Evolutionary conservation across 2,113 vertebrate species (phyloP), one percentile per base, ranked within the genome.

Genomic region (Seriola aureovittata): DNA sequence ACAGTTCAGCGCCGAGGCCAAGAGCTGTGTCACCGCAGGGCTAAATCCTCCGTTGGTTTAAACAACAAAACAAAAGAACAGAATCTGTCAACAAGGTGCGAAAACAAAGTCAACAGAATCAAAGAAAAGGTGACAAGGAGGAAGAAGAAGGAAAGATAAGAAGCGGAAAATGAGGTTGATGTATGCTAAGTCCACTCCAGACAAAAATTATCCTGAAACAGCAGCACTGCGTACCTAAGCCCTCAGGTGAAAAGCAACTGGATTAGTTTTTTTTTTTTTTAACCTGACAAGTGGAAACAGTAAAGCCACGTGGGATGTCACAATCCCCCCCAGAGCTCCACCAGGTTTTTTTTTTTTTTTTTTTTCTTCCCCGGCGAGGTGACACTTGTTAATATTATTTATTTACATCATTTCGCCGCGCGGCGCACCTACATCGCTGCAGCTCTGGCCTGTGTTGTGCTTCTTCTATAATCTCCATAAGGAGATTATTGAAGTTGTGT

Each of bases 101-200:
- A 42, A 86, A 89, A 91, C 82, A 90, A 91, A 85, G 89, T 86
- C 21, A 65, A 79, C 65, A 16, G 59, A 89, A 85, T 83, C 87
- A 88, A 83, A 93, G 84, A 85, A 84, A 50, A 38, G 87, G 82
- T 79, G 85, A 84, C 71, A 64, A 89, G 86, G 23, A 87, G 71
- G 81, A 84, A 64, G 42, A 84, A 64, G 42, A 59, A 74, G 70
- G 65, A 25, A 44, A 85, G 89, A 91, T 91, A 91, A 88, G 78
- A 74, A 62, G 78, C 44, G 44, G 55, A 88, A 90, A 88, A 92
- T 88, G 67, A 86, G 82, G 73, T 38, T 91, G 89, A 93, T 89
- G 76, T 90, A 91, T 90, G 91, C 87, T 92, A 90, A 93, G 58
- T 88, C 88, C 89, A 92, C 86, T 89, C 80, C 78, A 85, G 84